Evolutionary conservation across 1,140 invertebrate species (phyloP).

Genomic region (Halesus radiatus): DNA sequence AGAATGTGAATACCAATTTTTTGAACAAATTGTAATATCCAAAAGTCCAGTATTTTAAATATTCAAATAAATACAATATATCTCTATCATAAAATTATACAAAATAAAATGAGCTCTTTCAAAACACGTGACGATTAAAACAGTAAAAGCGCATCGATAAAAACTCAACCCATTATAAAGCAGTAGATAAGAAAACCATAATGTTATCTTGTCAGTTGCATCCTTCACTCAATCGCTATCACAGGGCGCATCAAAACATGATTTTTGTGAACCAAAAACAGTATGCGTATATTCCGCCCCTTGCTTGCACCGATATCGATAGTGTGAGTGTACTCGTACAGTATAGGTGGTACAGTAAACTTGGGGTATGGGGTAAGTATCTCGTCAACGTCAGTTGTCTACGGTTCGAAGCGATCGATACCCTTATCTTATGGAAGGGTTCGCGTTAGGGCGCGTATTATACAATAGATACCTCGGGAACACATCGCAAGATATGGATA

Average conservation of each 20-base stretch:
- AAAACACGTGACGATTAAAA: too few relatives aligned
- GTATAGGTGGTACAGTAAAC: too few relatives aligned
- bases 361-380: constrained; percentile 49
- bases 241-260: neutral
- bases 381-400: constrained; percentile 57
- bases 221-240: neutral
- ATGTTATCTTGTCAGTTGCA: too few relatives aligned
- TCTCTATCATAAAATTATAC: too few relatives aligned
- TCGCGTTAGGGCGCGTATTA: constrained; percentile 44
- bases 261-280: constrained; percentile 4
- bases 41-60: too few relatives aligned
- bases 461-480: constrained; percentile 56
- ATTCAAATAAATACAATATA: too few relatives aligned
- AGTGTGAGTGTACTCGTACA: neutral
- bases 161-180: too few relatives aligned
- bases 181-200: too few relatives aligned
- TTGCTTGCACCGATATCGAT: constrained; percentile 7
- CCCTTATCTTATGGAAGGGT: constrained; percentile 55
- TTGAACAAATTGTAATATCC: too few relatives aligned
- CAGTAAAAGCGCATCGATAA: too few relatives aligned
- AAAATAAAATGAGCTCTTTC: too few relatives aligned
- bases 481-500: constrained; percentile 48
- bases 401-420: constrained; percentile 55
- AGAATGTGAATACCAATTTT: too few relatives aligned
- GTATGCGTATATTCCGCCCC: neutral